These are phyloP conservation scores for Upupa epops DNA, from an alignment of 2,113 vertebrate species.

Conservation along the genomic window DNA sequence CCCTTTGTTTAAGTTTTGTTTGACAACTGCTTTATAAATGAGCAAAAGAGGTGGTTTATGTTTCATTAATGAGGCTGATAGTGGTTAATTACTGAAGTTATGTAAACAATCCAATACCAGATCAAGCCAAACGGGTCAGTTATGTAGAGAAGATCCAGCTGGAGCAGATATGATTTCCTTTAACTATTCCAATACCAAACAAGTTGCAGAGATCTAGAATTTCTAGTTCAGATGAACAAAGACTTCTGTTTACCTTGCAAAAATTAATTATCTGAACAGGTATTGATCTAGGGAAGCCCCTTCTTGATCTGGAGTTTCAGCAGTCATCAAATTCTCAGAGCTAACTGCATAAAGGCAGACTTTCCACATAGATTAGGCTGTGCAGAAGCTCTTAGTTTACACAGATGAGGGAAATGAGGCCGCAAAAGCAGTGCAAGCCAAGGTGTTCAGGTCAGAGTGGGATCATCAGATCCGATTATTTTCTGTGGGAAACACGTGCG, in stretches of 20 bases:
- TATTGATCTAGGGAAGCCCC: background rate
- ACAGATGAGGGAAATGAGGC: background rate
- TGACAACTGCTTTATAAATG: conserved; percentile 80
- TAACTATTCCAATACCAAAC: conserved; percentile 64
- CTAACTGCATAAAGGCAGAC: background rate
- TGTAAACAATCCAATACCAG: conserved; percentile 77
- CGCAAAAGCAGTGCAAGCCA: background rate
- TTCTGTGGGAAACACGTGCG: background rate
- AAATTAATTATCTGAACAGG: background rate
- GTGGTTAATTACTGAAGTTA: conserved; percentile 79
- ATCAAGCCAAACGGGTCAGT: conserved; percentile 76
- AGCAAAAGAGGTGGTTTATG: conserved; percentile 78
- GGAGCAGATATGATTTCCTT: conserved; percentile 69
- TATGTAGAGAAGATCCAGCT: conserved; percentile 78
- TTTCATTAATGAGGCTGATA: conserved; percentile 84
- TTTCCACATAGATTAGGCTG: accelerated
- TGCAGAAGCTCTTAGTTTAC: background rate
- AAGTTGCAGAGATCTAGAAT: background rate
- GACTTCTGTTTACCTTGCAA: background rate
- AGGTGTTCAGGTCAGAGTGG: background rate
- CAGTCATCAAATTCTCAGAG: background rate
- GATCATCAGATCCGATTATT: background rate
- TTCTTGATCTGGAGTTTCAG: background rate
- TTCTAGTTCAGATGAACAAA: background rate
- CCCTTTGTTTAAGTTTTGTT: conserved; percentile 78